These are phyloP conservation scores for Drosophila meridionalis DNA, from an alignment of 2,888 invertebrate genomes.

Conservation along the genomic window DNA sequence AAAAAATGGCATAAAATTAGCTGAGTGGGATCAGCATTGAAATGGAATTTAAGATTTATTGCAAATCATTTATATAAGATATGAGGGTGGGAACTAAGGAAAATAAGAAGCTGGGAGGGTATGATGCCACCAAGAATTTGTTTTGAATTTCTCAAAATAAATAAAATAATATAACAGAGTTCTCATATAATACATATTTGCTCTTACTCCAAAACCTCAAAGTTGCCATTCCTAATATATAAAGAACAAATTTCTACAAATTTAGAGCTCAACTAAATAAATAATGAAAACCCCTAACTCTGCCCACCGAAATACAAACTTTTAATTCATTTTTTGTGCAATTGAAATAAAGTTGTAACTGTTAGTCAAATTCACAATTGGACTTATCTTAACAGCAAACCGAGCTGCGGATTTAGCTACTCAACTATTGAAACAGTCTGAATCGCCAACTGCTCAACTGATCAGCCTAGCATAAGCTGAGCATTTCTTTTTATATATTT, in stretches of 20 bases:
- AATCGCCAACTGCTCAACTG: slow-evolving; percentile 11
- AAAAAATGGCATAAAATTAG: neutral
- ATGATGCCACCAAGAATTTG: no score
- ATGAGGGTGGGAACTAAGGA: no score
- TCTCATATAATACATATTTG: neutral
- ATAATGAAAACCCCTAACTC: neutral
- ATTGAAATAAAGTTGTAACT: slow-evolving; percentile 2
- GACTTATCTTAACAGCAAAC: neutral
- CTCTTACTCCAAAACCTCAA: neutral
- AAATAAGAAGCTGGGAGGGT: no score
- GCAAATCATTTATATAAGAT: no score
- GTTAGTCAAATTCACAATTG: slow-evolving; percentile 8
- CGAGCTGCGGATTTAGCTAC: neutral
- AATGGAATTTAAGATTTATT: neutral
- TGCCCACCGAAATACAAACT: neutral
- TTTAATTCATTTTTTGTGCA: neutral
- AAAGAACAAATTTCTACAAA: neutral
- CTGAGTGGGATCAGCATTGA: neutral
- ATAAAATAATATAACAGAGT: no score
- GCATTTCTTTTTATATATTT: slow-evolving; percentile 3
- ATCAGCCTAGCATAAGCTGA: slow-evolving; percentile 24
- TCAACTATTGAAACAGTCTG: slow-evolving; percentile 7
- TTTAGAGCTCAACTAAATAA: no score
- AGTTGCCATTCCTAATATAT: neutral
- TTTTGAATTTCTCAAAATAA: no score